Evolutionary conservation across 2,113 vertebrate genomes (phyloP).

Genomic region (Malurus elegans): DNA sequence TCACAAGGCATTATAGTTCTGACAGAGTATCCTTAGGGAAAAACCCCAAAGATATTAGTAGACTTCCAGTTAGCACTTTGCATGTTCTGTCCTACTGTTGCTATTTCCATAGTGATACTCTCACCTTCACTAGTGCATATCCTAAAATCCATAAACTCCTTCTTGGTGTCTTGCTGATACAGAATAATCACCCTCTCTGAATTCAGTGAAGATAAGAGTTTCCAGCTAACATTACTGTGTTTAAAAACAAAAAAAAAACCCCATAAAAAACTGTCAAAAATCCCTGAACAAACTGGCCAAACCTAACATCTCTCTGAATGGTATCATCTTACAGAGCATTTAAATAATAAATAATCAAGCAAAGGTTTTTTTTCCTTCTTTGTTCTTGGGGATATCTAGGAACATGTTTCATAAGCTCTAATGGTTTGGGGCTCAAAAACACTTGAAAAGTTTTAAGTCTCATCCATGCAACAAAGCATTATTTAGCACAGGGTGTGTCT

Average conservation of each 20-base stretch:
- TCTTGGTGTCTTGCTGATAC: not conserved
- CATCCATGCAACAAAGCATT: not conserved
- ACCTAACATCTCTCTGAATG: not conserved
- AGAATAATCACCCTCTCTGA: not conserved
- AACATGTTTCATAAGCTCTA: not conserved
- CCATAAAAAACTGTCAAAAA: not conserved
- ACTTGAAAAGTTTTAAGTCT: not conserved
- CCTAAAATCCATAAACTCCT: not conserved
- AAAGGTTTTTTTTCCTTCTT: not conserved
- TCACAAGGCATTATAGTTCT: not conserved
- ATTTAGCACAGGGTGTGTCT: not conserved
- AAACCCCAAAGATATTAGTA: fast-evolving
- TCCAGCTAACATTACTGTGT: not conserved
- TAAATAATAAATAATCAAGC: not conserved
- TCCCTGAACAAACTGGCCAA: not conserved
- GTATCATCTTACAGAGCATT: not conserved
- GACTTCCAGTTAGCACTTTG: not conserved
- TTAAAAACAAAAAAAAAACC: not conserved
- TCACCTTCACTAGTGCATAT: not conserved
- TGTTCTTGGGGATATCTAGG: not conserved
- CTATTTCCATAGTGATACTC: not conserved
- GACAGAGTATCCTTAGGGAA: not conserved
- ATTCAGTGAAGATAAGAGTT: not conserved
- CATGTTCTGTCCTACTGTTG: not conserved
- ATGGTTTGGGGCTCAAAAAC: not conserved